Base-by-base conservation (phyloP, 1,140 invertebrate species). In the Pteromalus puparum region DNA sequence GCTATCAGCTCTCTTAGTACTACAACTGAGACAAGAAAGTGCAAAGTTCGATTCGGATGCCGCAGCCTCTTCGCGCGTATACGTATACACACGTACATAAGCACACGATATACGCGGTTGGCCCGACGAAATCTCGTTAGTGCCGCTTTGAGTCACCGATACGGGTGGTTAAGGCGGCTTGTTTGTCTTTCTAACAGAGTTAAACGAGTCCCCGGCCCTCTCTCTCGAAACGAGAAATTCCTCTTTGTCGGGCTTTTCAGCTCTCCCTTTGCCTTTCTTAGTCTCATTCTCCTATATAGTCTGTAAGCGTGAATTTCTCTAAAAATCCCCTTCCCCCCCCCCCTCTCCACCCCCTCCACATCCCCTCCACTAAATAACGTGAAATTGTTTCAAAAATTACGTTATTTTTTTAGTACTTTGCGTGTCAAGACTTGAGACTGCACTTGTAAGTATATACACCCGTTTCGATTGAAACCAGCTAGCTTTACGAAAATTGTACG, bases 161-260 rank as follows among this genome's bases (percentile, higher is more conserved):
- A 88, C 83, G 85, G 87, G 79, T 86, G 82, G 78, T 85, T 87
- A 89, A 87, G 88, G 61, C 38, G 86, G 77, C 82, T 86, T 90
- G 87, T 90, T 89, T 90, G 88, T 89, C 88, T 88, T 89, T 83
- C 80, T 87, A 89, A 90, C 83, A 76, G 81, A 89, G 87, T 90
- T 89, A 87, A 89, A 87, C 83, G 89, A 87, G 70, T 86, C 83
- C 67, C 46, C 38, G 21, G 18, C 12, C 2, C 42, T 38, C 81
- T 72, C 75, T 67, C 6, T 34, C 21, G 34, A 82, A 78, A 26
- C 15, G 15, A 73, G 72, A 34, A 78, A 46, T 48, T 81, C 72
- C 81, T 86, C 61, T 79, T 73, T 82, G 38, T 26, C 73, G 46
- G 53, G 53, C 81, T 74, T 48, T 82, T 75, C 24, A 38, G 18